Conservation (phyloP, 2,113 vertebrate species). For the Oreochromis spilurus region DNA sequence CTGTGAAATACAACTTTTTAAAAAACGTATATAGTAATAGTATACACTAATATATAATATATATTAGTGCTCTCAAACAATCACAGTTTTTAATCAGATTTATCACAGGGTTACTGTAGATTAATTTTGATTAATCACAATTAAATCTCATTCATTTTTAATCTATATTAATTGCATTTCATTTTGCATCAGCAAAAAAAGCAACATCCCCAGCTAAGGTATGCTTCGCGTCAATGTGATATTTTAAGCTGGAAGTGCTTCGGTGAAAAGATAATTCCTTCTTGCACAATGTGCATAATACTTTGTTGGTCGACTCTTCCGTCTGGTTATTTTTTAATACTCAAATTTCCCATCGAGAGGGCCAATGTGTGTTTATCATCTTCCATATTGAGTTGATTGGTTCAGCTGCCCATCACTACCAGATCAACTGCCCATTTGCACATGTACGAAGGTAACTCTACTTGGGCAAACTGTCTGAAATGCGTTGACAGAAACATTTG, state of each 20-base stretch:
- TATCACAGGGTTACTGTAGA: neutral
- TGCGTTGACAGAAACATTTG: neutral
- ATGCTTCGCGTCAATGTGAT: neutral
- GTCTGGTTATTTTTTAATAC: neutral
- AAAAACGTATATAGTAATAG: neutral
- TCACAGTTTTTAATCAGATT: neutral
- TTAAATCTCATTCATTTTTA: neutral
- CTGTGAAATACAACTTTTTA: neutral
- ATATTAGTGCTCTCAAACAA: neutral
- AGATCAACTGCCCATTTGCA: neutral
- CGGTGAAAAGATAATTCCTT: neutral
- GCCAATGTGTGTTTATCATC: neutral
- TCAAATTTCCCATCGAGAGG: neutral
- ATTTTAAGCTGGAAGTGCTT: neutral
- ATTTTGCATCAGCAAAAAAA: neutral
- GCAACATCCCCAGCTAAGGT: neutral
- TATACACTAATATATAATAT: neutral
- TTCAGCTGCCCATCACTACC: neutral
- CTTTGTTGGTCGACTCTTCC: neutral
- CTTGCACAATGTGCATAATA: too few species aligned
- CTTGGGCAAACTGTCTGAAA: neutral
- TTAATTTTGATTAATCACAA: neutral
- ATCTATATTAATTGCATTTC: neutral
- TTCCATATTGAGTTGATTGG: neutral
- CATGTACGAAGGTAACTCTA: neutral